phyloP scores from a whole-genome alignment of 2,113 vertebrate species.

The Pseudorasbora parva region DNA sequence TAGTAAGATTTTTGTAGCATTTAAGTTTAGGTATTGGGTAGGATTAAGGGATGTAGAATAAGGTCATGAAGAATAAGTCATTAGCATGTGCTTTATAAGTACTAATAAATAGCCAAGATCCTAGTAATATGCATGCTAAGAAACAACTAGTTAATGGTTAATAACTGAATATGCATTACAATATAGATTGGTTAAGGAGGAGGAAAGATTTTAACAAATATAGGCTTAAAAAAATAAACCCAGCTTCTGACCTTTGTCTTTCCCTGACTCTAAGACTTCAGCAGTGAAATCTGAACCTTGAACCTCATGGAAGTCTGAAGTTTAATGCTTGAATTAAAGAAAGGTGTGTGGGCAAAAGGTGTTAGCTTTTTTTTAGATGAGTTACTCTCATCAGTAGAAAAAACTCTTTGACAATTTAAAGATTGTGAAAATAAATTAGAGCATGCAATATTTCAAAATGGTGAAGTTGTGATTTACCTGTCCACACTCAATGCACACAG shows the following conservation, averaged over 20 bases:
- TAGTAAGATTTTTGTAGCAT: too few relatives aligned
- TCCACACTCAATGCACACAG: slow-evolving; percentile 96
- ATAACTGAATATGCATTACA: not conserved
- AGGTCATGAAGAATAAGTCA: too few relatives aligned
- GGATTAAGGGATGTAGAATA: too few relatives aligned
- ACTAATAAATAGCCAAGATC: too few relatives aligned
- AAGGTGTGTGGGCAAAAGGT: not conserved
- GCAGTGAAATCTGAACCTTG: slow-evolving; percentile 2
- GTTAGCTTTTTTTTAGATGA: not conserved
- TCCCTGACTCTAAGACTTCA: not conserved
- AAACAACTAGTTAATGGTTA: too few relatives aligned
- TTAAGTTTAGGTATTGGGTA: too few relatives aligned
- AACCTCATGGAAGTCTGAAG: not conserved
- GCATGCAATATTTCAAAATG: not conserved
- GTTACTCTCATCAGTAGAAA: not conserved
- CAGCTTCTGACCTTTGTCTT: slow-evolving; percentile 6
- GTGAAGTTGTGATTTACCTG: slow-evolving; percentile 79
- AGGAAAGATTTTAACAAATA: not conserved
- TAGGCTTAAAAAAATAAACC: not conserved
- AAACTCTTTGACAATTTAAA: not conserved
- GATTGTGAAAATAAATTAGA: not conserved
- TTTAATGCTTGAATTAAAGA: slow-evolving; percentile 21
- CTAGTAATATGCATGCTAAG: too few relatives aligned
- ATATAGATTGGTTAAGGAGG: not conserved
- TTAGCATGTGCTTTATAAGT: too few relatives aligned